A percentile compares a stretch with the other conserved stretches of the same genome.
Evolutionary conservation across 2,797 vertebrate species (phyloP).

Genomic region (Zalophus californianus): DNA sequence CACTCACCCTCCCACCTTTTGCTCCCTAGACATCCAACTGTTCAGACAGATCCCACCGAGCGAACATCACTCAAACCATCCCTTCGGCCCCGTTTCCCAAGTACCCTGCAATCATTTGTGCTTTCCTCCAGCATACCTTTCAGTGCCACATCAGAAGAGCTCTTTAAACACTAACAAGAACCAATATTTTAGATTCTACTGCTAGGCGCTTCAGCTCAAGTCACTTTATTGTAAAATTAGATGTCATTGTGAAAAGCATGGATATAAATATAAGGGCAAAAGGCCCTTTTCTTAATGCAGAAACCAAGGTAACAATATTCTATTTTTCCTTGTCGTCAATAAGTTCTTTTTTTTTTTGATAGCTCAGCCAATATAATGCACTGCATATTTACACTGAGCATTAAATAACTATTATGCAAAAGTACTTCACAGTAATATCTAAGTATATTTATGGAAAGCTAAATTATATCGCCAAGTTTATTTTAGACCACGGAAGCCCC

Average conservation of each 20-base stretch:
- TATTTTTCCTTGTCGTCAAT: slow-evolving; percentile 83
- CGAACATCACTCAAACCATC: slow-evolving; percentile 74
- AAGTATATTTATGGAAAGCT: slow-evolving; percentile 88
- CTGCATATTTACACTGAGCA: slow-evolving; percentile 85
- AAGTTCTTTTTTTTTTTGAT: slow-evolving; percentile 73
- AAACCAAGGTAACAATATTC: slow-evolving; percentile 83
- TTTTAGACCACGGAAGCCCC: slow-evolving; percentile 86
- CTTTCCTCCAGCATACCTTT: slow-evolving; percentile 85
- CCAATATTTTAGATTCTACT: slow-evolving; percentile 87
- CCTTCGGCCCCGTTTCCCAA: slow-evolving; percentile 71
- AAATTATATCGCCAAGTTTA: slow-evolving; percentile 88
- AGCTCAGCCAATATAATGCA: slow-evolving; percentile 82
- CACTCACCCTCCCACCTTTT: slow-evolving; percentile 63
- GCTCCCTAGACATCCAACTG: neutral
- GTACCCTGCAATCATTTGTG: slow-evolving; percentile 85
- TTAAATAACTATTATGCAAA: slow-evolving; percentile 89
- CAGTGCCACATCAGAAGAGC: slow-evolving; percentile 84
- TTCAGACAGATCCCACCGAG: slow-evolving; percentile 69
- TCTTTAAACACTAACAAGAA: slow-evolving; percentile 86
- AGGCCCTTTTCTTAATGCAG: slow-evolving; percentile 85
- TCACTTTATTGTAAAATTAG: slow-evolving; percentile 89
- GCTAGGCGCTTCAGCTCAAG: slow-evolving; percentile 83
- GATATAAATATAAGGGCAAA: slow-evolving; percentile 88
- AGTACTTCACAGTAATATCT: slow-evolving; percentile 82
- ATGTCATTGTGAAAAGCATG: slow-evolving; percentile 87